Evolutionary conservation across 2,888 invertebrate species (phyloP), one percentile per base, ranked within the genome.

Genomic region (Andricus quercusramuli): DNA sequence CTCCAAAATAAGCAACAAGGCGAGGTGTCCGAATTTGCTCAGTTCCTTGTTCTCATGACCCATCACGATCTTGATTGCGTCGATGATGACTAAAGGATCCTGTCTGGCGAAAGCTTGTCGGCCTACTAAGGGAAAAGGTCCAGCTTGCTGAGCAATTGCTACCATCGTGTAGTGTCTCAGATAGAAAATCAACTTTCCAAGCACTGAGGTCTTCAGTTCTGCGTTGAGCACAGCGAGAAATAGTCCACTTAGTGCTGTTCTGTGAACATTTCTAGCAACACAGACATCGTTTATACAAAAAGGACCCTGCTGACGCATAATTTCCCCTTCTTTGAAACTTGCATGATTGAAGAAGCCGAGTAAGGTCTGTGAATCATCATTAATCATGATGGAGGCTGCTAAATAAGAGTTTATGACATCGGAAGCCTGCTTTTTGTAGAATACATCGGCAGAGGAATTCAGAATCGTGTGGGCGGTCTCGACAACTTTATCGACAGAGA

Each of bases 41-140:
- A 99, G 93, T 91, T 99, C 99, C 89, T 99, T 98, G 90, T 99
- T 99, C 90, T 99, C 99, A 89, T 99, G 98, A 0, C 98, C 99
- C 97, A 99, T 98, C 66, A 99, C 97, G 0, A 96, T 96, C 0
- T 97, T 97, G 74, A 99, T 94, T 0, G 99, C 98, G 91, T 99
- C 99, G 17, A 99, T 96, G 62, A 97, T 90, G 0, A 98, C 97
- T 82, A 98, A 93, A 0, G 99, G 97, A 93, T 99, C 99, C 0
- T 97, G 97, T 85, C 96, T 94, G 92, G 89, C 84, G 15, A 44
- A 44, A 44, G 6, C 94, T 91, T 92, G 94, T 89, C 94, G 90
- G 9, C 92, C 93, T 3, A 95, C 94, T 37, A 95, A 94, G 0
- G 96, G 95, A 87, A 96, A 97, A 0, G 96, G 95, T 0, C 98